A percentile compares a stretch with the other conserved stretches of the same genome.
phyloP scores from a whole-genome alignment of 2,797 vertebrate species.

The Allobates femoralis region DNA sequence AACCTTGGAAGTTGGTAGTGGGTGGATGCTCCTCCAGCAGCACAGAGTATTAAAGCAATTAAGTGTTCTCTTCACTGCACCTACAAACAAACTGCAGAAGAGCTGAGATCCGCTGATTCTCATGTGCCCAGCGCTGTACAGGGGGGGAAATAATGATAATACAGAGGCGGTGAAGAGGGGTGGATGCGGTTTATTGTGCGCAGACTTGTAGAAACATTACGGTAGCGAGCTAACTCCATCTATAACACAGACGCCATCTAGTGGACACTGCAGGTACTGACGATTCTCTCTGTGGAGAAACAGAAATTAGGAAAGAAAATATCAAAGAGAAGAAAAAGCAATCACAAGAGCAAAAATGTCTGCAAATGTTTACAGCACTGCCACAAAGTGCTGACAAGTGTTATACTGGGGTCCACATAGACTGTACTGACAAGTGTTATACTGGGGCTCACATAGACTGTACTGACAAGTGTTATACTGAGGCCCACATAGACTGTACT shows the following conservation, averaged over 20 bases:
- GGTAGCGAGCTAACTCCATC: conserved; percentile 22
- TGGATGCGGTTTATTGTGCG: conserved; percentile 45
- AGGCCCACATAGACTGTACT: no score
- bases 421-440: no score
- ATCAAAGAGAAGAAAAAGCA: no score
- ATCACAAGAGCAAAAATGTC: no score
- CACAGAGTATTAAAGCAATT: not conserved
- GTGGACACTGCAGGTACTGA: conserved; percentile 19
- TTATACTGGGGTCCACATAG: no score
- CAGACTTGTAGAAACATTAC: conserved; percentile 28
- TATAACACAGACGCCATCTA: conserved; percentile 37
- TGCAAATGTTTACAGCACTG: no score
- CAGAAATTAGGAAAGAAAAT: not conserved
- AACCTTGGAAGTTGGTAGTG: no score
- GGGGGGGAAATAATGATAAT: not conserved
- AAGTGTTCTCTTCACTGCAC: not conserved
- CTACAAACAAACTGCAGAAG: no score
- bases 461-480: no score
- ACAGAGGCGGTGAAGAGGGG: not conserved
- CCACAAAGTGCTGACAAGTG: no score
- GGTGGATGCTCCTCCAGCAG: not conserved
- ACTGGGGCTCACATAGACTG: no score
- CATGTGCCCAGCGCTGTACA: not conserved
- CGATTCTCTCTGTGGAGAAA: not conserved
- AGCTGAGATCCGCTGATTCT: no score